Base-by-base conservation (phyloP, 92 coral and sea anemone genomes). In the Muricea muricata region DNA sequence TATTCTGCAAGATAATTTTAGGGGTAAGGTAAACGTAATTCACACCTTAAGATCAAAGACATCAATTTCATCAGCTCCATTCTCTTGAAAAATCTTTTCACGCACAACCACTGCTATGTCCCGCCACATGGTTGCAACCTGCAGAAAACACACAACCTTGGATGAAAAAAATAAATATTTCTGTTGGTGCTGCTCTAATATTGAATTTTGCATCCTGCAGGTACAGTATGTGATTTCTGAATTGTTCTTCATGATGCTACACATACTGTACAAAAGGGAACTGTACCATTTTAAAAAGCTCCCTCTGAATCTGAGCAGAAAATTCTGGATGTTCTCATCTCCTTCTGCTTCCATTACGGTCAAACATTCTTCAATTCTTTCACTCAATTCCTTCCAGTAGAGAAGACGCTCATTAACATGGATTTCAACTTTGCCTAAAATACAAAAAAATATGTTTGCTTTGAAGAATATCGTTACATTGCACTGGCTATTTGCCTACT, bases 31-130 rank as follows among this genome's bases (percentile, higher is more conserved):
- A 7, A 63, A 14, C 32, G 15, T 7, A 26, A 63, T 63, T 25
- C 70, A 63, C 32, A 58, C 67, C 25, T 56, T 61, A 11, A 65
- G 12, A 65, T 65, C 72, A 65, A 65, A 65, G 35, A 65, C 42
- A 34, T 65, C 72, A 34, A 65, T 10, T 9, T 9, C 42, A 65
- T 65, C 72, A 61, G 37, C 70, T 1, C 25, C 70, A 61, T 61
- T 13, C 39, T 65, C 72, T n/a, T 65, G 72, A 34, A 65, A 65
- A 10, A 65, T 65, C 14, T 34, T 29, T 0, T 34, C 72, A 65
- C 72, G 13, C 1, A 10, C 20, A 65, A 65, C 26, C 4, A 65
- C 15, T 26, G 72, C 72, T 6, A 65, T 29, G 9, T 65, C 72
- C 34, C 13, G 9, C 72, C 72, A 65, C 72, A 65, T 29, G 13